Conservation (phyloP, 2,888 invertebrate genomes). For the Drosophila emarginata region DNA sequence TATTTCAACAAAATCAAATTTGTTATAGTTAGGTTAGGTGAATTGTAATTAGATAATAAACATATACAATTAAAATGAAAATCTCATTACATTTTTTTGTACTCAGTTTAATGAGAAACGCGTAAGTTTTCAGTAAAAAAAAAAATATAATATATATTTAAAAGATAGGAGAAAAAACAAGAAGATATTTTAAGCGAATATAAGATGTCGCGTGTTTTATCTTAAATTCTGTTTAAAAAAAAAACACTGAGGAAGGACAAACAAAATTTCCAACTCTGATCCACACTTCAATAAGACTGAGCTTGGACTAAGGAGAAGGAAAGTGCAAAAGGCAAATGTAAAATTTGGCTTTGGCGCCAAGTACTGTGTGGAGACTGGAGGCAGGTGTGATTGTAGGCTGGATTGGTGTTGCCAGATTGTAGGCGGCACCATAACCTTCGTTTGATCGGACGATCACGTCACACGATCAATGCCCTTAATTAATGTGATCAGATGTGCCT, state of each 20-base stretch:
- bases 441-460: constrained; percentile 3
- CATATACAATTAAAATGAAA: constrained; percentile 48
- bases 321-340: constrained; percentile 19
- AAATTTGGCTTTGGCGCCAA: constrained; percentile 54
- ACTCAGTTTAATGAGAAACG: constrained; percentile 45
- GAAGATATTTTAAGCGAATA: not conserved
- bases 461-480: constrained; percentile 15
- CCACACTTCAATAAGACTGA: constrained; percentile 32
- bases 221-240: constrained; percentile 25
- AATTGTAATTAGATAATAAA: constrained; percentile 28
- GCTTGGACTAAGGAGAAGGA: constrained; percentile 34
- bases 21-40: constrained; percentile 51
- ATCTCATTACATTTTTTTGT: constrained; percentile 42
- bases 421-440: not conserved
- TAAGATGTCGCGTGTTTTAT: constrained; percentile 29
- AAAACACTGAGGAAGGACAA: constrained; percentile 54
- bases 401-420: constrained; percentile 26
- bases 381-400: constrained; percentile 14
- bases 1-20: constrained; percentile 36
- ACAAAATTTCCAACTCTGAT: constrained; percentile 46
- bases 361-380: constrained; percentile 43
- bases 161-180: constrained; percentile 15
- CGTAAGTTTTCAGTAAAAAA: constrained; percentile 46
- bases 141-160: constrained; percentile 39
- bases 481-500: constrained; percentile 3